Evolutionary conservation across 2,113 vertebrate species (phyloP), one percentile per base, ranked within the genome.

Genomic region (Entomyzon cyanotis): DNA sequence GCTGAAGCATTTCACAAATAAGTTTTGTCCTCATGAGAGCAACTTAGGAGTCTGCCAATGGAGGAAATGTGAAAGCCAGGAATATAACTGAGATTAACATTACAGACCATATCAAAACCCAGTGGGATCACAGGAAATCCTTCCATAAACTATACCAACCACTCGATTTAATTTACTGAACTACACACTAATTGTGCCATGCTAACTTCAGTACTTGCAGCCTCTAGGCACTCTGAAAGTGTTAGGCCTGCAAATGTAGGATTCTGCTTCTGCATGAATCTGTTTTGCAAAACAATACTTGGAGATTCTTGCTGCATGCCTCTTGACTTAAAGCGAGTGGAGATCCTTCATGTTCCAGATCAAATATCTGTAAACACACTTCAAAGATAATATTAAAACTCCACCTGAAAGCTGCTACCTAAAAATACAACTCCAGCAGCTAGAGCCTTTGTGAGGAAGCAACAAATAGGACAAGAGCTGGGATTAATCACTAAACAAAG

Each of bases 21-120:
- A 47, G 20, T 16, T 64, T 27, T 84, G 47, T 59, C 28, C n/a
- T 91, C 8, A 2, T 30, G n/a, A 82, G 24, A 68, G 30, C 33
- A 78, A 7, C 10, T 65, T 56, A 52, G 10, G 44, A 56, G 33
- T 31, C 44, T 73, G 22, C 41, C n/a, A 56, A 0, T 35, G 60
- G 12, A 49, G 10, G 58, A 91, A 73, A 62, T 17, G 12, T 75
- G 37, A 84, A 93, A 90, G 19, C 35, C 6, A 1, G 7, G 24
- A 42, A 21, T n/a, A 18, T 77, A 77, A 85, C 10, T n/a, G 33
- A 86, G 11, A 79, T 80, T 73, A 35, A 83, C 62, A 65, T 70
- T 30, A 74, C 0, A 0, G 56, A 59, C 30, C 33, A 58, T 23
- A 63, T 37, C 10, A n/a, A 93, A 80, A 74, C 7, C 9, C 17